Conservation (phyloP, 2,113 vertebrate genomes). For the Microtus montanus region DNA sequence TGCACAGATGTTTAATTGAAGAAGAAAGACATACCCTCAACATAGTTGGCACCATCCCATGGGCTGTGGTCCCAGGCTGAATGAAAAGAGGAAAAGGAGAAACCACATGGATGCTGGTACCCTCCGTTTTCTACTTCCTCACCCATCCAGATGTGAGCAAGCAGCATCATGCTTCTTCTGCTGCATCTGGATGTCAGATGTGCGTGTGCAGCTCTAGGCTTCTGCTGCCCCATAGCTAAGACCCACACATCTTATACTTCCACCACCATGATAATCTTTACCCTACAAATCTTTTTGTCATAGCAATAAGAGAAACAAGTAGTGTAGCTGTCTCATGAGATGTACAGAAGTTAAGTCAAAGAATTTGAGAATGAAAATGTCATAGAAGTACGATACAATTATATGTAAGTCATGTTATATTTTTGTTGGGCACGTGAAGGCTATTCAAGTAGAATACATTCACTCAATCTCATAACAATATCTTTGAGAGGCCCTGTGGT, state of each 20-base stretch:
- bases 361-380: slow-evolving; percentile 15
- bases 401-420: background rate
- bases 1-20: background rate
- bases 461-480: background rate
- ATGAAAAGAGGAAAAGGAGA: background rate
- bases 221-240: background rate
- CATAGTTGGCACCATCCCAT: background rate
- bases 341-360: background rate
- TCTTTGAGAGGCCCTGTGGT: background rate
- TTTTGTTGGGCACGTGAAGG: background rate
- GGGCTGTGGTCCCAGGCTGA: background rate
- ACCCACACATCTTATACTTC: background rate
- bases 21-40: background rate
- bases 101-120: background rate
- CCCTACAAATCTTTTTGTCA: background rate
- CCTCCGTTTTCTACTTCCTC: background rate
- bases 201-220: background rate
- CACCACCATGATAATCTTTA: background rate
- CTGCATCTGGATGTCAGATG: background rate
- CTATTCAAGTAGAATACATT: background rate
- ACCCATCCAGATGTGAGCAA: background rate
- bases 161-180: background rate
- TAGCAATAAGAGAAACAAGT: background rate
- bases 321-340: background rate
- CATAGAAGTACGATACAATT: background rate